phyloP scores from a whole-genome alignment of 2,113 vertebrate species.

The Panthera tigris region DNA sequence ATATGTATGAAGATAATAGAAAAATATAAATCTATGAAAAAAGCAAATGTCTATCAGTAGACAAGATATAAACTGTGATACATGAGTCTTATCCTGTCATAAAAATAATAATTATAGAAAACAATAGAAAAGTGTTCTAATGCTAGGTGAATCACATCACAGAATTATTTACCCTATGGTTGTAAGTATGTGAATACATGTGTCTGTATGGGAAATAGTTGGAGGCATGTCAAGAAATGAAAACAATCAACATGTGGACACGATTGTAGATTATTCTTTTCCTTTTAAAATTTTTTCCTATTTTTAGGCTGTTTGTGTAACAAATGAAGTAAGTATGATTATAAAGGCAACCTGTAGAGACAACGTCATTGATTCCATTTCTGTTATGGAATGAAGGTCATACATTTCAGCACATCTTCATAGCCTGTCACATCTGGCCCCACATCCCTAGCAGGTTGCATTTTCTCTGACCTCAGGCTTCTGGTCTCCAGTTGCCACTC shows the following conservation, averaged over 20 bases:
- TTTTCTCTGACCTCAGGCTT: not conserved
- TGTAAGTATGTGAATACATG: not conserved
- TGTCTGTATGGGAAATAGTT: not conserved
- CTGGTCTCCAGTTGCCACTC: not conserved
- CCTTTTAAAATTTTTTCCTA: not conserved
- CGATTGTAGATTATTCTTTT: not conserved
- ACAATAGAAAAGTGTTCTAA: not conserved
- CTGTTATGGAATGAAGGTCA: not conserved
- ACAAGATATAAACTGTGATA: not conserved
- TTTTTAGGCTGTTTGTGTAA: not conserved
- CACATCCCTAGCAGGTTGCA: not conserved
- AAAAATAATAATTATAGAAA: not conserved
- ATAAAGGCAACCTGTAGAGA: not conserved
- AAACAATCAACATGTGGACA: not conserved
- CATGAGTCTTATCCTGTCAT: not conserved
- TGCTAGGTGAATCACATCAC: not conserved
- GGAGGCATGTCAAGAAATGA: not conserved
- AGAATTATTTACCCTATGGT: not conserved
- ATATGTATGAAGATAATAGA: not conserved
- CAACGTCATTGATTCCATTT: not conserved
- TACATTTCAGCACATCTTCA: rapidly evolving
- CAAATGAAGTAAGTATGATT: not conserved
- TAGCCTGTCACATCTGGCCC: not conserved
- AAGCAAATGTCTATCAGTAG: not conserved
- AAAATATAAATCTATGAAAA: constrained; percentile 4